Evolutionary conservation across 2,888 invertebrate genomes (phyloP), one percentile per base, ranked within the genome.

Genomic region (Drosophila austrosaltans): DNA sequence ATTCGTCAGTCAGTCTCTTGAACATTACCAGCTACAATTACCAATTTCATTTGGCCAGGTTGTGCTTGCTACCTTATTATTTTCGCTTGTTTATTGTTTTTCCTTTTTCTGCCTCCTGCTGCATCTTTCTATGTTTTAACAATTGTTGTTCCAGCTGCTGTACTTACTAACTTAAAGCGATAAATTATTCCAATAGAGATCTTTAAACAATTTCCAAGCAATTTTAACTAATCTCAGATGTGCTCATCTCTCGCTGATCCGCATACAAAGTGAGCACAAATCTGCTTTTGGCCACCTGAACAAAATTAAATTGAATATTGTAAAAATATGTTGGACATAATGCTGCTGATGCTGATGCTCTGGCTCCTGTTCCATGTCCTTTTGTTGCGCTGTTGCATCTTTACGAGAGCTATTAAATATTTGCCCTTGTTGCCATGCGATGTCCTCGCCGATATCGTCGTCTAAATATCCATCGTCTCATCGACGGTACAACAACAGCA

Each of bases 221-320:
- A 48, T 48, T 48, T 48, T 3, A 16, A 22, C 32, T 54, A 70
- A 70, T 71, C 63, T 59, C 30, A 4, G 40, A 64, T 48, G 54
- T 54, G 67, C 53, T 67, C 77, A 85, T 82, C 84, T 74, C 82
- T 71, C 66, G 63, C 58, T 66, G 57, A 61, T 59, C 64, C 58
- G 53, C 63, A 32, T 66, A 76, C 65, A 63, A 75, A 73, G 73
- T 75, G 68, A 75, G 56, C 60, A 57, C 48, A 69, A 68, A 75
- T 75, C 75, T 69, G 66, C 53, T 59, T 8, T 10, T 25, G 32
- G 10, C 42, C 82, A 76, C 72, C 75, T 73, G 73, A 79, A 84
- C 74, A 69, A 81, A 87, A 89, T 86, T 80, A 82, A 86, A 86
- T 84, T 77, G 87, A 82, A 89, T 84, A 89, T 77, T 75, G 82